Conservation (phyloP, 2,113 vertebrate species). For the Upupa epops region DNA sequence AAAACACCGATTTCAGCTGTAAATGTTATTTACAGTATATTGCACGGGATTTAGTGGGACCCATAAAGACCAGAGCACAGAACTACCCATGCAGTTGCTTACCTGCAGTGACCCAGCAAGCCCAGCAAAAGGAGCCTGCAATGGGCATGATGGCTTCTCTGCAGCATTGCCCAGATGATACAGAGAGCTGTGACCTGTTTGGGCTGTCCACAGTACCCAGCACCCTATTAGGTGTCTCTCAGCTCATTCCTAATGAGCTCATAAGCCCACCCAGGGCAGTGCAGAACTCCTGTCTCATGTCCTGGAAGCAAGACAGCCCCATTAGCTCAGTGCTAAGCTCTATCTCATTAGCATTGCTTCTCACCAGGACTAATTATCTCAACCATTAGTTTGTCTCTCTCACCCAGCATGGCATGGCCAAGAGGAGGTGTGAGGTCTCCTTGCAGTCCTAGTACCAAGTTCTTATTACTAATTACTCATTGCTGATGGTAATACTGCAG, state of each 20-base stretch:
- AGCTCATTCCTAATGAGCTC: not conserved
- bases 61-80: not conserved
- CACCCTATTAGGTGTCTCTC: not conserved
- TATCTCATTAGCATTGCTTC: not conserved
- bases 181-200: fast-evolving
- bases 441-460: not conserved
- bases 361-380: not conserved
- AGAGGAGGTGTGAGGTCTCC: not conserved
- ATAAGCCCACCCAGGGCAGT: not conserved
- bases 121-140: not conserved
- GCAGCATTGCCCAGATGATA: fast-evolving
- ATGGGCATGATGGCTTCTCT: fast-evolving
- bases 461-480: not conserved
- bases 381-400: fast-evolving
- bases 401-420: not conserved
- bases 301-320: not conserved
- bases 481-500: fast-evolving
- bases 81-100: not conserved
- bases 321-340: not conserved
- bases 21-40: slow-evolving; percentile 18
- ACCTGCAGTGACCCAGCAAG: not conserved
- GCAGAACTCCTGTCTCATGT: fast-evolving
- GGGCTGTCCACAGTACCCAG: not conserved
- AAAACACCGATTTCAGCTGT: slow-evolving; percentile 20
- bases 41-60: slow-evolving; percentile 10